Evolutionary conservation across 2,888 invertebrate species (phyloP).

Genomic region (Machimus rusticus): DNA sequence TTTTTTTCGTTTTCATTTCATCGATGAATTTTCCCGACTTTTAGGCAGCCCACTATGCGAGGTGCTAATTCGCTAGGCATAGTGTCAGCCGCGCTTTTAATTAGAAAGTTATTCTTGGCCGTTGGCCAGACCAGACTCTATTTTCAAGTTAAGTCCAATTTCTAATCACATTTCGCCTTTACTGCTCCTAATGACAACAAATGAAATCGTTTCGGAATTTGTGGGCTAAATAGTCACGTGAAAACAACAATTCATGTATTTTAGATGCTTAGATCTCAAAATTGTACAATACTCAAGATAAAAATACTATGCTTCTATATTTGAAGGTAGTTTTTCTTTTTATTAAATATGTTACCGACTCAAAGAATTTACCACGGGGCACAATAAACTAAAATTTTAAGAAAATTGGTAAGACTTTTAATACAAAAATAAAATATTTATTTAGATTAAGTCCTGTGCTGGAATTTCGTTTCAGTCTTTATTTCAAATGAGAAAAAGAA

Average conservation of each 20-base stretch:
- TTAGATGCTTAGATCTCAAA: neutral
- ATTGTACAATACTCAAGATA: neutral
- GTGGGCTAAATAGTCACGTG: conserved; percentile 3
- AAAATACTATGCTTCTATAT: neutral
- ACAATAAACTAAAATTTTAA: neutral
- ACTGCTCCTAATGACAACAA: neutral
- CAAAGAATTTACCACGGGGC: neutral
- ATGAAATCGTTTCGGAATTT: conserved; percentile 1
- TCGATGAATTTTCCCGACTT: neutral
- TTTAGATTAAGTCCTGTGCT: neutral
- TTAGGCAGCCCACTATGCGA: neutral
- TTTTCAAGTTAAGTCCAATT: neutral
- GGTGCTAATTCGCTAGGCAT: neutral
- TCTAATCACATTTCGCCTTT: neutral
- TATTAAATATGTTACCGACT: neutral
- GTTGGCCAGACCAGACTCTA: conserved; percentile 52
- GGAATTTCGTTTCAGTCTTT: neutral
- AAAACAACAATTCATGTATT: neutral
- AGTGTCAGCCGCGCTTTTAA: neutral
- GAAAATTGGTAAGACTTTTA: neutral
- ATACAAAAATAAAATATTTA: neutral
- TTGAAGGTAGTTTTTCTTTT: neutral
- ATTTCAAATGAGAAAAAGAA: neutral
- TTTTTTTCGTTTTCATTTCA: neutral
- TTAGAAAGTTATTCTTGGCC: conserved; percentile 3